phyloP scores from a whole-genome alignment of 1,140 invertebrate species.

The Drosophila neocordata region DNA sequence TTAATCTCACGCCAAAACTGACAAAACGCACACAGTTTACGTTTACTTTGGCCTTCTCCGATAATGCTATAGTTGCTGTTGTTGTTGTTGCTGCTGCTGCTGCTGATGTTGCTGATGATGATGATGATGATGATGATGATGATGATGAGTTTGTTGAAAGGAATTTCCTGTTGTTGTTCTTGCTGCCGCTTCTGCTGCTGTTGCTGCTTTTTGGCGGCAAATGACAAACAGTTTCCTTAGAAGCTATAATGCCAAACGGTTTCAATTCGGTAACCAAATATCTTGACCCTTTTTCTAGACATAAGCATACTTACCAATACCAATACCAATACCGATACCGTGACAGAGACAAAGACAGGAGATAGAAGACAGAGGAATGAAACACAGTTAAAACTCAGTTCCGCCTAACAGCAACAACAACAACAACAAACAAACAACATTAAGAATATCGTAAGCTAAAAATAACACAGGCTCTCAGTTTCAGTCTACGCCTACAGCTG shows the following conservation, averaged over 20 bases:
- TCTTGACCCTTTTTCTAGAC: conserved; percentile 52
- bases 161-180: conserved; percentile 68
- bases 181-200: conserved; percentile 47
- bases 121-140: background rate
- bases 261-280: conserved; percentile 59
- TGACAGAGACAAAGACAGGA: conserved; percentile 15
- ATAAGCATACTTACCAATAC: background rate
- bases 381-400: conserved; percentile 36
- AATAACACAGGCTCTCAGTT: conserved; percentile 56
- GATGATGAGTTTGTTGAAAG: conserved; percentile 76
- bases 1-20: conserved; percentile 73
- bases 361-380: conserved; percentile 11
- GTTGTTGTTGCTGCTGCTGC: conserved; percentile 7
- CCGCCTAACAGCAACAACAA: conserved; percentile 23
- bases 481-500: conserved; percentile 19
- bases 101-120: background rate
- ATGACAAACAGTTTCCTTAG: conserved; percentile 64
- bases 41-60: conserved; percentile 57
- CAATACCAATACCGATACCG: conserved; percentile 24
- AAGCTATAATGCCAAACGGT: conserved; percentile 33
- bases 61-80: conserved; percentile 52
- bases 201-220: conserved; percentile 4
- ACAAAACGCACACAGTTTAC: conserved; percentile 54
- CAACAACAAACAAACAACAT: background rate
- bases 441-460: conserved; percentile 39